Evolutionary conservation across 1,140 invertebrate genomes (phyloP).

Genomic region (Tetramorium simillimum): DNA sequence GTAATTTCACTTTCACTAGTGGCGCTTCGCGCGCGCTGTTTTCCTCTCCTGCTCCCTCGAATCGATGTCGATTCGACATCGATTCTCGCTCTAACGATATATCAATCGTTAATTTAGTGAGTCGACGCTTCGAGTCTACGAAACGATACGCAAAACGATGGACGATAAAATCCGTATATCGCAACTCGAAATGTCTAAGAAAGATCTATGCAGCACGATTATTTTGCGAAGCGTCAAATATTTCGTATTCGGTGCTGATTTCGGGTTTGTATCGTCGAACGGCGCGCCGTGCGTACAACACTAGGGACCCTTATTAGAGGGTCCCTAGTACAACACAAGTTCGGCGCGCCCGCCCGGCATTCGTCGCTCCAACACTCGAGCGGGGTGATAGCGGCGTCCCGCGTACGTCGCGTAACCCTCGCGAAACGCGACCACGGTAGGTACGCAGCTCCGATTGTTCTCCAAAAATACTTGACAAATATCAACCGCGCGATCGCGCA

Average conservation of each 20-base stretch:
- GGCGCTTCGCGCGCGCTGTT: no score
- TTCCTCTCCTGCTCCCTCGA: no score
- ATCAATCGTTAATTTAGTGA: background rate
- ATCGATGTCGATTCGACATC: no score
- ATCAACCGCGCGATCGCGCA: background rate
- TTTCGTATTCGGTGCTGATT: background rate
- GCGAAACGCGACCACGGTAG: background rate
- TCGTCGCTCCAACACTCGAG: background rate
- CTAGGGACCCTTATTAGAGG: no score
- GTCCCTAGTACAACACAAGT: no score
- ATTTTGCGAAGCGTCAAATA: background rate
- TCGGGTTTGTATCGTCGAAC: background rate
- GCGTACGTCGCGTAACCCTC: background rate
- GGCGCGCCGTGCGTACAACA: no score
- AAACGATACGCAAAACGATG: background rate
- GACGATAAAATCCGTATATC: background rate
- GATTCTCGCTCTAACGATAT: no score
- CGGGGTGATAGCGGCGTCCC: background rate
- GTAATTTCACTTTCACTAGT: no score
- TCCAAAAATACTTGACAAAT: no score
- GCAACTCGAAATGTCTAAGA: background rate
- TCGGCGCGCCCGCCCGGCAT: background rate
- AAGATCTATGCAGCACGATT: background rate
- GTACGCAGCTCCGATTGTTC: background rate
- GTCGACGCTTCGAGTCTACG: no score